Conservation (phyloP, 1,140 invertebrate genomes). For the Nautilus pompilius region DNA sequence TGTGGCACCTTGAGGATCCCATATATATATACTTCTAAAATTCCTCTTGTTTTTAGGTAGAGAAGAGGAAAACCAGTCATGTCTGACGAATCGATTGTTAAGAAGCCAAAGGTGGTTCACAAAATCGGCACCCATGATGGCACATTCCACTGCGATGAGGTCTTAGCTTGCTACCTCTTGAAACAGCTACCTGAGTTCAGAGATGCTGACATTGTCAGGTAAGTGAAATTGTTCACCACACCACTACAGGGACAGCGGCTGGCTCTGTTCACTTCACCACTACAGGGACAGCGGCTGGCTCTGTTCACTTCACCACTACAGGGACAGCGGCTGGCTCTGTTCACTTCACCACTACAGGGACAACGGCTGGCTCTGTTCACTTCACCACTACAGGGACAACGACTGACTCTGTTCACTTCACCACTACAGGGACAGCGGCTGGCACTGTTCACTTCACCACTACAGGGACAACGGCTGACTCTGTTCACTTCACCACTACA, state of each 20-base stretch:
- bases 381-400: not conserved
- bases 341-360: not conserved
- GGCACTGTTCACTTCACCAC: no score
- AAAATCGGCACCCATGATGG: conserved; percentile 66
- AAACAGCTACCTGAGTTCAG: conserved; percentile 77
- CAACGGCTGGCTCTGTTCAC: not conserved
- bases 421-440: no score
- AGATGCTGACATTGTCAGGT: conserved; percentile 78
- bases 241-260: no score
- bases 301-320: not conserved
- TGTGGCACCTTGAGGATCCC: no score
- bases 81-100: not conserved
- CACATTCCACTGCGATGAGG: conserved; percentile 94
- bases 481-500: no score
- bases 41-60: no score
- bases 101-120: not conserved
- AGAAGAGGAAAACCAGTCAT: no score
- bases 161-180: conserved; percentile 87
- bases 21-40: no score
- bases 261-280: not conserved
- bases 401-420: not conserved
- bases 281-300: not conserved
- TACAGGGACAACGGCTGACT: no score
- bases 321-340: no score
- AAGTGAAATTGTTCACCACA: not conserved